Percentiles rank a stretch among this genome's conserved stretches.
Conservation (phyloP, 1,140 invertebrate species). For the Coenobita brevimanus region DNA sequence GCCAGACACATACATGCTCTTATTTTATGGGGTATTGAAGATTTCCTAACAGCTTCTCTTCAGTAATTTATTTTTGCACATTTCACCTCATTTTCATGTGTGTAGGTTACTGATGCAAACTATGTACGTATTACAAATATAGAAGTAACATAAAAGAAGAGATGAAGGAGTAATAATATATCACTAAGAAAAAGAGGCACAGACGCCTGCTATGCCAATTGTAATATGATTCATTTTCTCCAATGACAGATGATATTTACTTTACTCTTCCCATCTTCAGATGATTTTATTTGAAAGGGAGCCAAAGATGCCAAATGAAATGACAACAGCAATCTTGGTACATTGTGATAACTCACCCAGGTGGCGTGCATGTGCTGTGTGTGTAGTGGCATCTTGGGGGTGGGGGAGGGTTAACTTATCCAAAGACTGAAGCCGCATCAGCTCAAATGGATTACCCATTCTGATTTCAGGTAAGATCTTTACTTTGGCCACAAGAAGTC, state of each 20-base stretch:
- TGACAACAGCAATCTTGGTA: conserved; percentile 6
- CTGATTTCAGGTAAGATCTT: conserved; percentile 80
- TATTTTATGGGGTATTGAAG: not conserved
- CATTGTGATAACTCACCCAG: conserved; percentile 72
- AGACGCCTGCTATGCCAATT: too few species aligned
- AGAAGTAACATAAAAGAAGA: too few species aligned
- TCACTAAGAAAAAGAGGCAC: not conserved
- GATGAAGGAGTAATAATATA: too few species aligned
- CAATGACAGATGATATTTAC: too few species aligned
- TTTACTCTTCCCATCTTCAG: not conserved
- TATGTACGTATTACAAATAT: too few species aligned
- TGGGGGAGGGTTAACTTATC: conserved; percentile 39
- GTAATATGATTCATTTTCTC: too few species aligned
- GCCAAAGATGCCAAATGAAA: not conserved
- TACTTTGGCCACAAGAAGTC: conserved; percentile 77
- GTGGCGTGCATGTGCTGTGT: not conserved
- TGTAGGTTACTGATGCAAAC: too few species aligned
- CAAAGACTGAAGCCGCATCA: conserved; percentile 73
- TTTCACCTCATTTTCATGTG: too few species aligned
- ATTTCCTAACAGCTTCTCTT: not conserved
- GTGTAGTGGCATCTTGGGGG: conserved; percentile 14
- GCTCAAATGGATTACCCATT: conserved; percentile 75
- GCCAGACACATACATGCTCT: not conserved
- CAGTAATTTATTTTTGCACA: not conserved
- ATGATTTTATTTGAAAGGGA: not conserved